A percentile compares a stretch with the other conserved stretches of the same genome.
phyloP scores from a whole-genome alignment of 2,113 vertebrate genomes.

The Gorsachius goisagi region DNA sequence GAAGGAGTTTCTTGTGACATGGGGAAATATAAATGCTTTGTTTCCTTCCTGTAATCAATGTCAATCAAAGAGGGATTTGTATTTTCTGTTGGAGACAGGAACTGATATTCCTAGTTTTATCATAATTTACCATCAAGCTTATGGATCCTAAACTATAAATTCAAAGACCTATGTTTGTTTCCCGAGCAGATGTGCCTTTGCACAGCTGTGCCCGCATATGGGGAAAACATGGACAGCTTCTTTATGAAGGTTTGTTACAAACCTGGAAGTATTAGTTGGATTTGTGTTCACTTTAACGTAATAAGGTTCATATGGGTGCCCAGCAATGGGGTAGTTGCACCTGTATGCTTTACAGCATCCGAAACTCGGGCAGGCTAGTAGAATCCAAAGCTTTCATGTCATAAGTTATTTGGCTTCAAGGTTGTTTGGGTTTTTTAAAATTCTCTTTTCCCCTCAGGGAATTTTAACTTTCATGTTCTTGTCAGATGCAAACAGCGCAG shows the following conservation, averaged over 20 bases:
- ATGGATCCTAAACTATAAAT: conserved; percentile 19
- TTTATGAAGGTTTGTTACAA: conserved; percentile 21
- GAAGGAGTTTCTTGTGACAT: background rate
- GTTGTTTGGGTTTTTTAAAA: too few relatives aligned
- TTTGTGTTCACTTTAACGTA: background rate
- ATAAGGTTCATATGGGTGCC: background rate
- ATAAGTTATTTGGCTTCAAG: background rate
- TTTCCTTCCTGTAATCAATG: conserved; percentile 49
- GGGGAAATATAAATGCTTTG: background rate
- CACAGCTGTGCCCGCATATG: conserved; percentile 58
- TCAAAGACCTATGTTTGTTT: background rate
- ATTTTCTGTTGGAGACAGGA: conserved; percentile 5
- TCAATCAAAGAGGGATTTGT: conserved; percentile 6
- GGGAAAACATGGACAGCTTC: background rate
- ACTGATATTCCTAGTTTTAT: conserved; percentile 15
- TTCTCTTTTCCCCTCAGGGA: background rate
- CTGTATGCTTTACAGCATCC: conserved; percentile 19
- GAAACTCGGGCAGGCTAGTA: background rate
- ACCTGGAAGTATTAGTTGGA: conserved; percentile 18
- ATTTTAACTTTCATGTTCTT: background rate
- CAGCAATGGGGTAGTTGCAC: background rate
- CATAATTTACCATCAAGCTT: conserved; percentile 14
- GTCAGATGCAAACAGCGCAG: background rate
- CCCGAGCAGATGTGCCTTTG: conserved; percentile 23
- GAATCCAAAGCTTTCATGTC: conserved; percentile 3